Conservation (phyloP, 2,113 vertebrate genomes). For the Anas platyrhynchos region DNA sequence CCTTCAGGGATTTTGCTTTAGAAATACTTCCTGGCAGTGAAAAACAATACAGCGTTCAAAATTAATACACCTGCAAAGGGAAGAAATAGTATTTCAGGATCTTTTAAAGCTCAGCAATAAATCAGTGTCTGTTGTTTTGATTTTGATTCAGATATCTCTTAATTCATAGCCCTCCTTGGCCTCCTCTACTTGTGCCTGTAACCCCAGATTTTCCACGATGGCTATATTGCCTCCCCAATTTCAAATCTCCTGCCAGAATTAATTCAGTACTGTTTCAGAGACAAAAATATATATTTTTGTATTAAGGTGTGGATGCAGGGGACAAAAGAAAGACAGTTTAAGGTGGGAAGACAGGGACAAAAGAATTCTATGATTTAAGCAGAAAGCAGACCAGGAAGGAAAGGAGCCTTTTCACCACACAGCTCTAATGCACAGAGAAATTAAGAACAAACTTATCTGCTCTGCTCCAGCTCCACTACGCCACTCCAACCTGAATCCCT, state of each 20-base stretch:
- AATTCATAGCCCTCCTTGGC: background rate
- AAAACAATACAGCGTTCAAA: conserved; percentile 15
- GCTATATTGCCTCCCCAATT: background rate
- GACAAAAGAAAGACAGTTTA: background rate
- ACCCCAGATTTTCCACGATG: background rate
- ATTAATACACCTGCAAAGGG: background rate
- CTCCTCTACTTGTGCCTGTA: background rate
- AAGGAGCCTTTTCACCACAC: background rate
- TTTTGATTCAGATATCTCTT: background rate
- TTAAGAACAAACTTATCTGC: conserved; percentile 46
- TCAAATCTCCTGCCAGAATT: background rate
- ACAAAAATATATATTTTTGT: background rate
- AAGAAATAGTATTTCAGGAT: background rate
- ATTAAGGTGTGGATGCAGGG: background rate
- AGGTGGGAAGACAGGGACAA: background rate
- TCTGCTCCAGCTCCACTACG: conserved; percentile 35
- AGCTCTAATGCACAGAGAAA: background rate
- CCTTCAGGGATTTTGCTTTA: background rate
- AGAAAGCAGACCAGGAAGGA: background rate
- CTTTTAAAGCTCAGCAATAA: background rate
- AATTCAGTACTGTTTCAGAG: conserved; percentile 14
- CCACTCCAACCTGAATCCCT: conserved; percentile 13
- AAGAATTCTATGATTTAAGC: background rate
- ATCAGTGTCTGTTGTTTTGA: background rate
- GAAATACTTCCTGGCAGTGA: background rate